A percentile compares a stretch with the other conserved stretches of the same genome.
Conservation (phyloP, 2,113 vertebrate species). For the Platichthys flesus region DNA sequence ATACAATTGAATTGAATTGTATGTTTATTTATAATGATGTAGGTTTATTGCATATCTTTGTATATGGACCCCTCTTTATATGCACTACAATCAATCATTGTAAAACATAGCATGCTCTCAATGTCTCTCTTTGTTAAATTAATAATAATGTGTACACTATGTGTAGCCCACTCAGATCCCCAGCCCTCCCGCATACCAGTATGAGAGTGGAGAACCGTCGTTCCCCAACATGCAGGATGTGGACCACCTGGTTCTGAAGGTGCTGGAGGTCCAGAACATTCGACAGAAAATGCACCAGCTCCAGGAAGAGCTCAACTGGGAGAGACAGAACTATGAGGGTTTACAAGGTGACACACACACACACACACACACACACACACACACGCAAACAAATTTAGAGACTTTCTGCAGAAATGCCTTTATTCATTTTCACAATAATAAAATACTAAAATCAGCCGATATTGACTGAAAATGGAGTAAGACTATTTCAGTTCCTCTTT, state of each 20-base stretch:
- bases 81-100: neutral
- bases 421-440: too few species aligned
- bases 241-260: constrained; percentile 71
- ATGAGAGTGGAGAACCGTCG: neutral
- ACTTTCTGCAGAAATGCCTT: neutral
- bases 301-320: constrained; percentile 82
- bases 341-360: constrained; percentile 67
- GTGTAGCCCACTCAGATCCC: constrained; percentile 1
- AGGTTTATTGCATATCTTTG: too few species aligned
- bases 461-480: neutral
- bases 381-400: neutral
- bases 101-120: too few species aligned
- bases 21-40: too few species aligned
- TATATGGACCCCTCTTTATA: neutral
- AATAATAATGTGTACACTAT: neutral
- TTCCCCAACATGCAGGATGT: constrained; percentile 48
- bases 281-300: constrained; percentile 78
- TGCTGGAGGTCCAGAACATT: constrained; percentile 74
- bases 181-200: constrained; percentile 4
- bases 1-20: too few species aligned
- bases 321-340: constrained; percentile 77
- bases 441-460: neutral
- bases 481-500: constrained; percentile 4
- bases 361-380: neutral
- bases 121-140: too few species aligned